These are phyloP conservation scores for Chunga burmeisteri DNA, from an alignment of 2,113 vertebrate species.

Conservation along the genomic window DNA sequence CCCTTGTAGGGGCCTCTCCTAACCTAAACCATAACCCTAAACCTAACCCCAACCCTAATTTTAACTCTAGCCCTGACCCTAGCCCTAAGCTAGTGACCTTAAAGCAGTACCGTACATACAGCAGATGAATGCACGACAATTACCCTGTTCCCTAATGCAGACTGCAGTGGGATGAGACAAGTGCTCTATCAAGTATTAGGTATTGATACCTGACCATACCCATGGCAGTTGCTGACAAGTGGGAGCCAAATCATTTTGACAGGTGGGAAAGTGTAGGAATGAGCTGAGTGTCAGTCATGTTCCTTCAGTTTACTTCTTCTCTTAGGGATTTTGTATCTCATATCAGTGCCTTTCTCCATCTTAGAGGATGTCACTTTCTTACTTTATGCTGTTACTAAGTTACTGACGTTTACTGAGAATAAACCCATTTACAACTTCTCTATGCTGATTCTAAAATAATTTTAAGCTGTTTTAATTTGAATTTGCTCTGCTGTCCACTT, in stretches of 20 bases:
- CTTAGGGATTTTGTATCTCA: not conserved
- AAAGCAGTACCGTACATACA: not conserved
- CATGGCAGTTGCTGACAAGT: not conserved
- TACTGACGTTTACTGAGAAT: not conserved
- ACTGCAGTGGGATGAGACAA: not conserved
- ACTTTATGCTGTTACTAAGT: not conserved
- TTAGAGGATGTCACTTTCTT: no score
- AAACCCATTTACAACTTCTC: not conserved
- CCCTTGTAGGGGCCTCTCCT: no score
- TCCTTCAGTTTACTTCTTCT: not conserved
- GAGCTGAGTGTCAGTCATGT: not conserved
- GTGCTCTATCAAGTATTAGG: no score
- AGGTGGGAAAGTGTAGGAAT: not conserved
- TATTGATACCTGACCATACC: not conserved
- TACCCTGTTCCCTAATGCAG: not conserved
- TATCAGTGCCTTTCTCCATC: not conserved
- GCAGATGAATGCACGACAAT: not conserved
- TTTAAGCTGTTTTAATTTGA: not conserved
- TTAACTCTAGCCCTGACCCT: not conserved
- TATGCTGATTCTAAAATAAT: not conserved
- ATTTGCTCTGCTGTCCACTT: not conserved
- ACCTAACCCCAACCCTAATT: not conserved
- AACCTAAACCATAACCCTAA: not conserved
- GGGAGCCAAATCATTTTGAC: not conserved
- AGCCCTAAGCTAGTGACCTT: not conserved